phyloP scores from a whole-genome alignment of 2,113 vertebrate genomes.

The Prietella phreatophila region DNA sequence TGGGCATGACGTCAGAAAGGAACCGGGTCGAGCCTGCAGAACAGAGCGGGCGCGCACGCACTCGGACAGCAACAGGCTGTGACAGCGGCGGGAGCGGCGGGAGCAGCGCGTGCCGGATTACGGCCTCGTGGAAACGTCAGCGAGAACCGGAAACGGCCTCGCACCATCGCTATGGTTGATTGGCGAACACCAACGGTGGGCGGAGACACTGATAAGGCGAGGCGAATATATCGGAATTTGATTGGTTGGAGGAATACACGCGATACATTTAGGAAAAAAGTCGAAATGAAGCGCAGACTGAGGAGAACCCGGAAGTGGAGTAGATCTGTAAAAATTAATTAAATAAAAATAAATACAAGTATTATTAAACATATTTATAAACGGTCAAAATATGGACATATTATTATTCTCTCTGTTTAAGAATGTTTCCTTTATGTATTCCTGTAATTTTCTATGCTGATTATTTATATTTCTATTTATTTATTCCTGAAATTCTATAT shows the following conservation, averaged over 20 bases:
- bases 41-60: neutral
- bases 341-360: too few relatives aligned
- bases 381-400: neutral
- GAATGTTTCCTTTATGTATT: neutral
- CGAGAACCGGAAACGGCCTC: neutral
- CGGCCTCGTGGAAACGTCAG: neutral
- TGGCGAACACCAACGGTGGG: neutral
- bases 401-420: neutral
- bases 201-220: neutral
- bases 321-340: neutral
- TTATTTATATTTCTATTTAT: neutral
- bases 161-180: neutral
- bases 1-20: constrained; percentile 64
- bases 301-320: neutral
- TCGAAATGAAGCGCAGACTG: neutral
- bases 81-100: neutral
- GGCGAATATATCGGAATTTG: neutral
- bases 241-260: neutral
- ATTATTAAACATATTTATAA: neutral
- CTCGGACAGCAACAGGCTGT: neutral
- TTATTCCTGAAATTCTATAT: neutral
- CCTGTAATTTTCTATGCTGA: neutral
- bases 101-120: neutral
- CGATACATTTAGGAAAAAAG: neutral
- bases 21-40: neutral